Conservation (phyloP, 2,888 invertebrate species). For the Galeopsomyia nigrocyanea region DNA sequence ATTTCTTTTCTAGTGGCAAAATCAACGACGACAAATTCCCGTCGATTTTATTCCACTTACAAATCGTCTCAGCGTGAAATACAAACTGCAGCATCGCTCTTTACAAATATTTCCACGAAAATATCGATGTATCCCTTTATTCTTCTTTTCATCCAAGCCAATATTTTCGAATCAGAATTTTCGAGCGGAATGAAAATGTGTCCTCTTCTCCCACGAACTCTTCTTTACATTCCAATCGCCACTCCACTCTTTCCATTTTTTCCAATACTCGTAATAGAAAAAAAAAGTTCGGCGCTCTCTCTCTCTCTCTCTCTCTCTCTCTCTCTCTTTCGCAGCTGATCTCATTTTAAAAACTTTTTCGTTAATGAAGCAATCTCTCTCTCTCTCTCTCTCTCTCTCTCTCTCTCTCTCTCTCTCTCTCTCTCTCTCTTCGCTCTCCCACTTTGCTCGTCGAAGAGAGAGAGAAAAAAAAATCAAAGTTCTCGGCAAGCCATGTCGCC, state of each 20-base stretch:
- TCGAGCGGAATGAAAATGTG: conserved; percentile 33
- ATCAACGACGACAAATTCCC: too few relatives aligned
- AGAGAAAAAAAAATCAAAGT: too few relatives aligned
- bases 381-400: conserved; percentile 1
- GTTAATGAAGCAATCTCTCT: conserved; percentile 48
- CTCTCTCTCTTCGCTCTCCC: background rate
- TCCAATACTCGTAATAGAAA: conserved; percentile 13
- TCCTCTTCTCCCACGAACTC: conserved; percentile 26
- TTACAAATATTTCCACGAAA: too few relatives aligned
- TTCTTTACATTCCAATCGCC: conserved; percentile 2
- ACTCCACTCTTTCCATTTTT: background rate
- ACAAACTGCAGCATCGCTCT: too few relatives aligned
- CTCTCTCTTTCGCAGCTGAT: conserved; percentile 31
- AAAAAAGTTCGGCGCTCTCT: conserved; percentile 30
- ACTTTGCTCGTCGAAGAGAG: background rate
- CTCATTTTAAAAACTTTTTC: conserved; percentile 45
- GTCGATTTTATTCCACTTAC: too few relatives aligned
- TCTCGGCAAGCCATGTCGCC: too few relatives aligned
- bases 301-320: conserved; percentile 34
- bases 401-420: background rate
- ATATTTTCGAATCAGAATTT: conserved; percentile 15
- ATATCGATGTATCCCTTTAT: too few relatives aligned
- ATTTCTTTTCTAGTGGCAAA: too few relatives aligned
- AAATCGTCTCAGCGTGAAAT: too few relatives aligned
- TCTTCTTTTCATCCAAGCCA: conserved; percentile 10